Conservation (phyloP, 2,888 invertebrate genomes). For the Bruchidius siliquastri region DNA sequence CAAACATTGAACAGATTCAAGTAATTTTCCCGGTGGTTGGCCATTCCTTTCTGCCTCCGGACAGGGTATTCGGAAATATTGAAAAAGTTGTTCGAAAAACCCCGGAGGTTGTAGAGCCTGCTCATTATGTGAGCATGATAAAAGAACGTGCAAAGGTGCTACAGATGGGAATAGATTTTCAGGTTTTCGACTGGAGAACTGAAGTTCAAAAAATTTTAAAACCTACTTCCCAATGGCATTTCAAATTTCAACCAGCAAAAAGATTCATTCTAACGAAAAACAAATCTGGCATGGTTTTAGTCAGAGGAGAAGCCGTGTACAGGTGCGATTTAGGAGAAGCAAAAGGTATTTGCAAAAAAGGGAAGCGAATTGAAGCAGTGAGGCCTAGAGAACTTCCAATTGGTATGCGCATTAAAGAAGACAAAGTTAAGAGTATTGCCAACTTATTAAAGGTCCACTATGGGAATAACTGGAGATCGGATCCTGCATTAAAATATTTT, state of each 20-base stretch:
- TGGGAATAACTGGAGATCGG: too few species aligned
- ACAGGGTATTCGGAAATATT: constrained; percentile 11
- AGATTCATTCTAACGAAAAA: constrained; percentile 1
- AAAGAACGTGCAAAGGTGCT: constrained; percentile 1
- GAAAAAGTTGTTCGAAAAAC: constrained; percentile 2
- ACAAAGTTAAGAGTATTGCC: too few species aligned
- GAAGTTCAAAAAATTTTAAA: neutral
- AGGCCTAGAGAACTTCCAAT: too few species aligned
- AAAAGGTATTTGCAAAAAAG: neutral
- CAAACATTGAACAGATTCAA: constrained; percentile 4
- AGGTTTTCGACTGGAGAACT: neutral
- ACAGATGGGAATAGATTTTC: neutral
- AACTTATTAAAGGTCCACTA: too few species aligned
- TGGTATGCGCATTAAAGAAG: too few species aligned
- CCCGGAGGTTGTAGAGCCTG: neutral
- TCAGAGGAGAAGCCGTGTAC: constrained; percentile 3
- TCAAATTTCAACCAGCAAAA: neutral
- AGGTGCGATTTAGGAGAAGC: neutral
- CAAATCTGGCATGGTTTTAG: constrained; percentile 2
- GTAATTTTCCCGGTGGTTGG: constrained; percentile 1
- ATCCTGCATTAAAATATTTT: too few species aligned
- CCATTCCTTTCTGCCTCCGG: constrained; percentile 11
- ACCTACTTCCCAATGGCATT: constrained; percentile 1
- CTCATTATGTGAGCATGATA: neutral
- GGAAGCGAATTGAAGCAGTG: too few species aligned